Evolutionary conservation across 2,113 vertebrate genomes (phyloP), one percentile per base, ranked within the genome.

Genomic region (Gymnarchus niloticus): DNA sequence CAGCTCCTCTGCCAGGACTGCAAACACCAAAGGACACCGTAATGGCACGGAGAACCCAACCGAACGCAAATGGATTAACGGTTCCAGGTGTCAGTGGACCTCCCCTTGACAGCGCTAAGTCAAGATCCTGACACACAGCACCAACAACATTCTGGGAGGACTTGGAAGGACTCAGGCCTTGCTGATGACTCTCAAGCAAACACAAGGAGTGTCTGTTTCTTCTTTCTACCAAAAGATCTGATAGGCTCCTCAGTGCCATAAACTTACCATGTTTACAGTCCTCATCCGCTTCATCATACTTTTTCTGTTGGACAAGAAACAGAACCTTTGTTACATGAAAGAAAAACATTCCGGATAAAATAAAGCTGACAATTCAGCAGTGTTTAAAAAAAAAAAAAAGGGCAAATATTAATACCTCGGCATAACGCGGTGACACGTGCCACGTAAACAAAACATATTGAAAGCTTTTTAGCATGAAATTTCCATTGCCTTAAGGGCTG

Each of bases 251-350:
- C 10, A 3, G 51, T 41, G 12, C 48, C 80, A 56, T 41, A 6
- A 23, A 91, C 97, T 95, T 94, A 99, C 98, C 97, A 92, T 97
- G 96, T 93, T 96, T 98, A 95, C 97, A 98, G 93, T 99, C 98
- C 95, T 99, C 97, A 95, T 99, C 97, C 91, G 98, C 98, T 94
- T 98, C 97, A 91, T 98, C 97, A 92, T 99, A 99, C 91, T 99
- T 97, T 95, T 98, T 99, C 98, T 99, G 95, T 90, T 93, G 93
- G 89, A 25, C 92, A 87, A 89, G 91, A 92, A 90, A 87, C 92
- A 54, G 87, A 85, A 88, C 78, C 89, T 44, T 4, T 28, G 84
- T 85, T 77, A 41, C 33, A 56, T 25, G 28, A 17, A 46, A 69
- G 41, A 37, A 69, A 73, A 85, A 21, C 6, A n/a, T 56, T 80